Percentiles rank a stretch among this genome's conserved stretches.
Conservation (phyloP, 2,113 vertebrate species). For the Thermophis baileyi region DNA sequence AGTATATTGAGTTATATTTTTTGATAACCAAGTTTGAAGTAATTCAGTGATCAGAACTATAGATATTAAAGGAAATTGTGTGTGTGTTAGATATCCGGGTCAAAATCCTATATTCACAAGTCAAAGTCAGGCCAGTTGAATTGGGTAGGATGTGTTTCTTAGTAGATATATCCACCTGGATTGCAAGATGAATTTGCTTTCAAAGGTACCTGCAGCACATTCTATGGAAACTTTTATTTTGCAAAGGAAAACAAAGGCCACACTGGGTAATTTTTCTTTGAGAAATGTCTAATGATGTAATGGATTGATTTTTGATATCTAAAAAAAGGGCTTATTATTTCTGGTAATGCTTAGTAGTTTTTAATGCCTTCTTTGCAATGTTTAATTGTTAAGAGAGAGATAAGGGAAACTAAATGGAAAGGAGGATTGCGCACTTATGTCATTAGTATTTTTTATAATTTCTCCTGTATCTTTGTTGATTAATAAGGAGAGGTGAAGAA, state of each 20-base stretch:
- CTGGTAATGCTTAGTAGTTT: background rate
- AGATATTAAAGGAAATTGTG: background rate
- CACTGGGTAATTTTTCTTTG: background rate
- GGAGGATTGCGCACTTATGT: background rate
- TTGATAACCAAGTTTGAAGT: background rate
- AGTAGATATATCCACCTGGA: background rate
- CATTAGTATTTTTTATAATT: background rate
- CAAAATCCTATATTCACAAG: background rate
- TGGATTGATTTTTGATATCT: background rate
- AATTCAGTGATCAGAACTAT: background rate
- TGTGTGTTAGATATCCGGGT: background rate
- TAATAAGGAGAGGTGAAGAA: background rate
- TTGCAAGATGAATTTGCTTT: background rate
- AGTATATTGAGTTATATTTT: slow-evolving; percentile 14
- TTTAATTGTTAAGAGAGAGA: background rate
- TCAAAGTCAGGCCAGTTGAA: background rate
- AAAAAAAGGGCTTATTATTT: background rate
- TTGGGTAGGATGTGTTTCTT: background rate
- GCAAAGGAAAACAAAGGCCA: background rate
- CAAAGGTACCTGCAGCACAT: too few relatives aligned
- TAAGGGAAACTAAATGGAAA: background rate
- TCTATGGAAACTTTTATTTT: background rate
- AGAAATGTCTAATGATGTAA: background rate
- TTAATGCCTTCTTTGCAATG: background rate
- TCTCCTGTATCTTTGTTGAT: background rate